Evolutionary conservation across 1,140 invertebrate species (phyloP).

Genomic region (Cyclargus thomasi): DNA sequence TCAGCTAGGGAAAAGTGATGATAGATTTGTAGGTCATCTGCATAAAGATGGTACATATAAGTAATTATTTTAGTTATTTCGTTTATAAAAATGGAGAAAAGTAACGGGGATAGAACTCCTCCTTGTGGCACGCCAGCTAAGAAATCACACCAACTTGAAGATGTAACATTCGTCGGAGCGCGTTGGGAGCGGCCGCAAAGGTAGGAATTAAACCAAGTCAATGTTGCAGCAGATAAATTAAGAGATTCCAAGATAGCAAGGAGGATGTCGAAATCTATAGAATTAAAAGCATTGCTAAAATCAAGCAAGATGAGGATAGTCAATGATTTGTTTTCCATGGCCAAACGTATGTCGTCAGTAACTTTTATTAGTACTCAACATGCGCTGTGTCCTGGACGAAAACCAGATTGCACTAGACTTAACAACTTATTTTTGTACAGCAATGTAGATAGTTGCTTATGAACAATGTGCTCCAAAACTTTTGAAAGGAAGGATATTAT

Average conservation of each 20-base stretch:
- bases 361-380: neutral
- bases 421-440: constrained; percentile 4
- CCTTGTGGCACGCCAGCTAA: neutral
- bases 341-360: constrained; percentile 8
- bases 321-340: constrained; percentile 6
- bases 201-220: constrained; percentile 8
- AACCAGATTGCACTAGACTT: neutral
- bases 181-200: neutral
- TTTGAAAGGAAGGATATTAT: constrained; percentile 22
- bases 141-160: constrained; percentile 3
- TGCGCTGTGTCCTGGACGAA: neutral
- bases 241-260: neutral
- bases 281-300: constrained; percentile 9
- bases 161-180: neutral
- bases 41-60: constrained; percentile 17
- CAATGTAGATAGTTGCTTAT: constrained; percentile 17
- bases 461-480: constrained; percentile 20
- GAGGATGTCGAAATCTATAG: constrained; percentile 4
- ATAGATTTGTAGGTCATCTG: constrained; percentile 20
- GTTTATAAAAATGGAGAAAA: constrained; percentile 17
- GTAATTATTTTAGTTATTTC: constrained; percentile 8
- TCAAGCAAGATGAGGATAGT: constrained; percentile 6
- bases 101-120: constrained; percentile 12
- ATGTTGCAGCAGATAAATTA: neutral
- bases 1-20: neutral